A percentile compares a stretch with the other conserved stretches of the same genome.
Evolutionary conservation across 2,888 invertebrate species (phyloP).

Genomic region (Sipha maydis): DNA sequence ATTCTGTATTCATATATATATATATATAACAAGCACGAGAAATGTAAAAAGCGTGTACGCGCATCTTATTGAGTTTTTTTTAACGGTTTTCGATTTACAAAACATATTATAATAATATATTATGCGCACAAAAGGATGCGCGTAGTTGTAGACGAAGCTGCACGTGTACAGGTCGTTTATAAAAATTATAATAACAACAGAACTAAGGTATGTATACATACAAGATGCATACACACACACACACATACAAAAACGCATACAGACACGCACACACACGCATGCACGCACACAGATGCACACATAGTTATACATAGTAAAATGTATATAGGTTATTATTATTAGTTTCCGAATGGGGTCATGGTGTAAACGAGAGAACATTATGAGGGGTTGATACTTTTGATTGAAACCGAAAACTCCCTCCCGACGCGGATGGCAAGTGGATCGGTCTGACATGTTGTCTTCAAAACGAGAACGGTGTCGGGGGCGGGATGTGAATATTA

Average conservation of each 20-base stretch:
- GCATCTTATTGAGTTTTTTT: background rate
- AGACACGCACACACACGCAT: no score
- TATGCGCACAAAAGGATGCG: background rate
- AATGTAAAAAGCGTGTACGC: background rate
- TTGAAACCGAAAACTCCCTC: background rate
- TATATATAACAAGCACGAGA: background rate
- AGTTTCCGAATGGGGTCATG: background rate
- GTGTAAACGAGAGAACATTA: background rate
- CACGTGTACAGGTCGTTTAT: background rate
- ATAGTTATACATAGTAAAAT: no score
- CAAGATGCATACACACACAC: background rate
- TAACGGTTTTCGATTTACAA: constrained; percentile 11
- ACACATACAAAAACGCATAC: no score
- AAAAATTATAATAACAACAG: background rate
- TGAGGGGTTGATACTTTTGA: background rate
- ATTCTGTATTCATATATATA: background rate
- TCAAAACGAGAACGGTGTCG: background rate
- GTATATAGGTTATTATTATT: background rate
- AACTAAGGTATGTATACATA: background rate
- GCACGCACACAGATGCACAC: no score
- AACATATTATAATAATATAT: background rate
- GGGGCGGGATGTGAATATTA: background rate
- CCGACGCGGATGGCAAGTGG: background rate
- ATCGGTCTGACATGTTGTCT: background rate
- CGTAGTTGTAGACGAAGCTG: background rate